Evolutionary conservation across 2,113 vertebrate species (phyloP), one percentile per base, ranked within the genome.

Genomic region (Arizona elegans): DNA sequence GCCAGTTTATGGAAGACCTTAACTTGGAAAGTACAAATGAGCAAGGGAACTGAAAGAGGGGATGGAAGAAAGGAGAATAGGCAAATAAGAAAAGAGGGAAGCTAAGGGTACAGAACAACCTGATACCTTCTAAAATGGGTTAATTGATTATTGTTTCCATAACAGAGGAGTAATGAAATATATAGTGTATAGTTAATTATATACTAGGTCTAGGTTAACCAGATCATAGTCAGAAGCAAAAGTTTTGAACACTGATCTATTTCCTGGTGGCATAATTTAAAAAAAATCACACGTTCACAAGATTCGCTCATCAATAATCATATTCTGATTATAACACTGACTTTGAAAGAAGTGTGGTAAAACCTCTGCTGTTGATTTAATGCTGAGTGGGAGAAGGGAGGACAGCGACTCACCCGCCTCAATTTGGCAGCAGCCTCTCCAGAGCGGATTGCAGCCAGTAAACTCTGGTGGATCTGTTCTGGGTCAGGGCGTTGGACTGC

Each of bases 401-500:
- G 24, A 86, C 91, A 96, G 96, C 96, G 17, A 81, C 97, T 97
- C 97, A 98, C 98, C 96, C 97, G 98, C 97, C 98, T 98, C 96
- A 98, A 92, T 94, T 95, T 98, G 97, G 98, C 97, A 95, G 97
- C 98, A 94, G 97, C 98, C 94, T 98, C 98, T 96, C 98, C 98
- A 86, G 98, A 98, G 91, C 97, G 98, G 93, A 98, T 98, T 86
- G 98, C 98, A 95, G 97, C 97, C 96, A 98, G 97, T 95, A 98
- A 86, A 94, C 97, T 98, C 96, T 98, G 98, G 92, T 97, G 97
- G 96, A 98, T 96, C 94, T 97, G 96, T 96, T 98, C 98, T 70
- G 98, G 98, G 96, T 98, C 98, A 97, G 96, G 93, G 94, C 93
- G 96, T 90, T 97, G 97, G 55, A 97, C 95, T 43, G 94, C 95